A percentile compares a stretch with the other conserved stretches of the same genome.
phyloP scores from a whole-genome alignment of 2,888 invertebrate genomes.

The Parnassius mnemosyne region DNA sequence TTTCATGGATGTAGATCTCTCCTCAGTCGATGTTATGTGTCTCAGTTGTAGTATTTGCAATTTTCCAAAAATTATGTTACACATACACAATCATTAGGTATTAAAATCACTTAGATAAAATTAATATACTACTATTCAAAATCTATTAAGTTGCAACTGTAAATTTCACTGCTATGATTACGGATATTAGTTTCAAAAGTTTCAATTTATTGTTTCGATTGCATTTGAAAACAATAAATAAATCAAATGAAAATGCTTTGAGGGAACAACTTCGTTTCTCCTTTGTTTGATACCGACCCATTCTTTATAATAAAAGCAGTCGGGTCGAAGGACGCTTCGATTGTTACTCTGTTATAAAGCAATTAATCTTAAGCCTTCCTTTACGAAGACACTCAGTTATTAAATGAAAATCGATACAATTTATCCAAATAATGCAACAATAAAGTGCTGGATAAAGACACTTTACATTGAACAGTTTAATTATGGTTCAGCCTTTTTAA shows the following conservation, averaged over 20 bases:
- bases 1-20: too few relatives aligned
- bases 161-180: too few relatives aligned
- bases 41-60: too few relatives aligned
- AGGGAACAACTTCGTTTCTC: slow-evolving; percentile 4
- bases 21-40: too few relatives aligned
- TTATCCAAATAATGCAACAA: background rate
- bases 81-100: too few relatives aligned
- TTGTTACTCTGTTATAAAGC: slow-evolving; percentile 25
- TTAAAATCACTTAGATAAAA: too few relatives aligned
- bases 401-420: slow-evolving; percentile 19
- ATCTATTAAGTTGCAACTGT: too few relatives aligned
- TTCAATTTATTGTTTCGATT: slow-evolving; percentile 10
- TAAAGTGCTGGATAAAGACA: too few relatives aligned
- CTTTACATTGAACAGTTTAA: too few relatives aligned
- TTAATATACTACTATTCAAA: too few relatives aligned
- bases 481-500: too few relatives aligned
- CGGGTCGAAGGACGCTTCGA: slow-evolving; percentile 19
- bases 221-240: slow-evolving; percentile 15
- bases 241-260: slow-evolving; percentile 15
- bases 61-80: too few relatives aligned
- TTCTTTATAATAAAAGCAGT: slow-evolving; percentile 20
- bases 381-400: slow-evolving; percentile 19
- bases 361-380: slow-evolving; percentile 23
- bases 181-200: background rate
- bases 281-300: slow-evolving; percentile 20